phyloP scores from a whole-genome alignment of 2,888 invertebrate species.

The Diplazon laetatorius region DNA sequence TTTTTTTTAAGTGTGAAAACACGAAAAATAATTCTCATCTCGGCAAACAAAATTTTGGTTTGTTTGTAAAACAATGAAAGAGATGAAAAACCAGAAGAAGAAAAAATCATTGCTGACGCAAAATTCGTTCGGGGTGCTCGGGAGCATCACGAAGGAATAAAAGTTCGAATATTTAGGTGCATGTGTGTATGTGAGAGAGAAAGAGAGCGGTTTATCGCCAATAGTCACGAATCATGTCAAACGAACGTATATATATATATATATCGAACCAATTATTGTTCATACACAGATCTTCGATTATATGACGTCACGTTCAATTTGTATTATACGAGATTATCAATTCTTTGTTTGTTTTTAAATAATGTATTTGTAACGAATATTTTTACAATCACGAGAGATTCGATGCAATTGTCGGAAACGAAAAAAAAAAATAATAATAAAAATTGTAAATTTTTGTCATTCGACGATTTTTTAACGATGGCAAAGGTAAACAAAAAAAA shows the following conservation, averaged over 20 bases:
- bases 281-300: background rate
- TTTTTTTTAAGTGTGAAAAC: too few species aligned
- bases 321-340: constrained; percentile 26
- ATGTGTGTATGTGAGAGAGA: background rate
- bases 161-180: too few species aligned
- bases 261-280: background rate
- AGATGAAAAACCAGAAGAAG: constrained; percentile 23
- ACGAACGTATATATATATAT: background rate
- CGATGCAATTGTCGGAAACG: background rate
- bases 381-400: constrained; percentile 17
- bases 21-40: constrained; percentile 19
- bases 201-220: constrained; percentile 10
- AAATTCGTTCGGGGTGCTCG: constrained; percentile 57
- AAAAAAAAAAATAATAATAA: too few species aligned
- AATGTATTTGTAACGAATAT: constrained; percentile 30
- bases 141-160: constrained; percentile 54
- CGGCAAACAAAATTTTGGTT: too few species aligned
- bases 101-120: constrained; percentile 61
- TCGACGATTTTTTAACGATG: too few species aligned
- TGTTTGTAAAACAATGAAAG: too few species aligned
- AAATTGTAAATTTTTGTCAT: too few species aligned
- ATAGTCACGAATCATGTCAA: constrained; percentile 35
- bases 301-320: constrained; percentile 16
- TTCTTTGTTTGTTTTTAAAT: too few species aligned
- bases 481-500: background rate